Percentiles rank a stretch among this genome's conserved stretches.
Evolutionary conservation across 2,113 vertebrate genomes (phyloP).

Genomic region (Zingel zingel): DNA sequence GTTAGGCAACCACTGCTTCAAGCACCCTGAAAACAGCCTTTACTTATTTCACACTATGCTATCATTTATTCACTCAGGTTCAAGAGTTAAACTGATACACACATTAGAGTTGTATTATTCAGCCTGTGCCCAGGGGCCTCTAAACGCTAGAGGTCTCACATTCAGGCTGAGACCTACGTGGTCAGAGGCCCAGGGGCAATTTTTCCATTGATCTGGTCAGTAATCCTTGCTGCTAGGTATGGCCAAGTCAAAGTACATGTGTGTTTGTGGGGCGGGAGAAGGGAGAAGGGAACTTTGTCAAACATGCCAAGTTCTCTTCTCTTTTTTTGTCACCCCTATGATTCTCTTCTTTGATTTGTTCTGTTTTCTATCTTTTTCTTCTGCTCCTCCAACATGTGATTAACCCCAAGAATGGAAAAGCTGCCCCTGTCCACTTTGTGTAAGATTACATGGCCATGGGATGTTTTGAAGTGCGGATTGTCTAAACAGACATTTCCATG

Average conservation of each 20-base stretch:
- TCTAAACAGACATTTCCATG: slow-evolving; percentile 37
- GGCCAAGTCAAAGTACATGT: background rate
- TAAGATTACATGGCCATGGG: slow-evolving; percentile 48
- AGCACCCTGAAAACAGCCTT: slow-evolving; percentile 20
- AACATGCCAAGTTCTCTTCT: slow-evolving; percentile 16
- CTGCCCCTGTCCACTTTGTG: slow-evolving; percentile 37
- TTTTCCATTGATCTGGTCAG: slow-evolving; percentile 34
- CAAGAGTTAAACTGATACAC: slow-evolving; percentile 37
- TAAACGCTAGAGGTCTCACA: slow-evolving; percentile 22
- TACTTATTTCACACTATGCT: slow-evolving; percentile 26
- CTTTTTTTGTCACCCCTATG: background rate
- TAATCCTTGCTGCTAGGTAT: slow-evolving; percentile 16
- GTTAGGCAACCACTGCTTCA: slow-evolving; percentile 22
- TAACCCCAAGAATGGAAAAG: slow-evolving; percentile 54
- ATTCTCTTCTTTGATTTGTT: background rate
- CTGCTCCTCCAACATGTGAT: slow-evolving; percentile 48
- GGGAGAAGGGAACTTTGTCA: background rate
- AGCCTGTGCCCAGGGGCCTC: slow-evolving; percentile 1
- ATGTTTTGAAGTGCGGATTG: slow-evolving; percentile 52
- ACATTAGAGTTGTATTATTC: slow-evolving; percentile 29
- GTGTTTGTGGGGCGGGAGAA: background rate
- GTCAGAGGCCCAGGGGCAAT: slow-evolving; percentile 39
- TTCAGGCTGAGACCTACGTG: slow-evolving; percentile 8
- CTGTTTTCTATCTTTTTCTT: background rate
- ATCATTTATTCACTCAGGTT: slow-evolving; percentile 52